Conservation (phyloP, 2,797 vertebrate species). For the Eulemur mongoz region DNA sequence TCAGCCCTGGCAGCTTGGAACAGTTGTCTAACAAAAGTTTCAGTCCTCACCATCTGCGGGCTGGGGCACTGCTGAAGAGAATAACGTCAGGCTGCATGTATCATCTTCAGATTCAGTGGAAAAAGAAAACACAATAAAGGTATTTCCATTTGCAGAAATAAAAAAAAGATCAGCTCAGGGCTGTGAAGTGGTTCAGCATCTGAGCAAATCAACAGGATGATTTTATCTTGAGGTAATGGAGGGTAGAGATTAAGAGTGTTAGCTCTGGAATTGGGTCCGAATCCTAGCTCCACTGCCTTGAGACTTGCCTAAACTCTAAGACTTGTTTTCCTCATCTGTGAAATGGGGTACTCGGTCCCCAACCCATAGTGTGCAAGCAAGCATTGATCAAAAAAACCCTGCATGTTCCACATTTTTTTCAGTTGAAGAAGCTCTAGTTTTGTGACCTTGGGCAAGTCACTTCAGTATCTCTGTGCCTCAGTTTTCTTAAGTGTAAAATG, state of each 20-base stretch:
- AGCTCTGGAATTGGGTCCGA: neutral
- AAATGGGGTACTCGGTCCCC: neutral
- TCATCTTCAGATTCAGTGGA: neutral
- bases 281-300: accelerated
- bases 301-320: neutral
- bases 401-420: neutral
- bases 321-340: neutral
- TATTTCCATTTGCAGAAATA: constrained; percentile 47
- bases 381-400: neutral
- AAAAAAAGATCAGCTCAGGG: neutral
- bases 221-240: neutral
- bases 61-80: neutral
- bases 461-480: neutral
- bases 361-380: neutral
- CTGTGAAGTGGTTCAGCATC: neutral
- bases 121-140: constrained; percentile 48
- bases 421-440: neutral
- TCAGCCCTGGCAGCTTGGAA: neutral
- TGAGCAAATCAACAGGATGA: neutral
- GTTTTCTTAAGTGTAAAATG: neutral
- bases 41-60: neutral
- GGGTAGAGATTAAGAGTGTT: neutral
- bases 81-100: neutral
- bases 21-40: neutral
- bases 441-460: neutral